Evolutionary conservation across 2,888 invertebrate genomes (phyloP), one percentile per base, ranked within the genome.

Genomic region (Aricia artaxerxes): DNA sequence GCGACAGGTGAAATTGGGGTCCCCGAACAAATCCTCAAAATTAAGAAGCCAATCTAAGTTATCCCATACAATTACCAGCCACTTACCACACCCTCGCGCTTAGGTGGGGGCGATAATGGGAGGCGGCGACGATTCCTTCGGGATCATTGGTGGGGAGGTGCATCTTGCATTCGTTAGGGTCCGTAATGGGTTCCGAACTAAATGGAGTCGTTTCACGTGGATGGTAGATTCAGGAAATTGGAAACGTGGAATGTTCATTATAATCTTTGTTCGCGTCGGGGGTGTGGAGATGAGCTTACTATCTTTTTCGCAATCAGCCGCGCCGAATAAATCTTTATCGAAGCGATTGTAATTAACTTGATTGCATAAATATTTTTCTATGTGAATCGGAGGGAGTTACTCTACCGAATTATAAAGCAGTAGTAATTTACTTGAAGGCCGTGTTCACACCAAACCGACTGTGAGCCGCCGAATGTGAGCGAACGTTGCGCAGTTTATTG

Each of bases 21-120:
- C 76, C 57, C 16, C 35, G 57, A 76, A 75, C 75, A 75, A 75
- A 76, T 86, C 86, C 83, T 79, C 82, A 81, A 89, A 90, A 92
- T 93, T 93, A 92, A 92, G 92, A 92, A 92, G 88, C 90, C 91
- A 93, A 94, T 94, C 93, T 92, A 93, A 93, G 91, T 93, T 93
- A 92, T 92, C 92, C 91, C 90, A 91, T 92, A 91, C 91, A 92
- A 94, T 93, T 93, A 93, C 92, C 87, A 86, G 88, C 87, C 91
- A 92, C 91, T 92, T 91, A 90, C 89, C 89, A 89, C 92, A 85
- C 92, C 92, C 91, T 86, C 79, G 82, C 82, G 84, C 84, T 91
- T 88, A 87, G 86, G 85, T 88, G 86, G 84, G 82, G 84, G 80
- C 82, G 84, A 87, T 91, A 90, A 91, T 90, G 91, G 87, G 87